Conservation (phyloP, 2,797 vertebrate species). For the Linurgus olivaceus region DNA sequence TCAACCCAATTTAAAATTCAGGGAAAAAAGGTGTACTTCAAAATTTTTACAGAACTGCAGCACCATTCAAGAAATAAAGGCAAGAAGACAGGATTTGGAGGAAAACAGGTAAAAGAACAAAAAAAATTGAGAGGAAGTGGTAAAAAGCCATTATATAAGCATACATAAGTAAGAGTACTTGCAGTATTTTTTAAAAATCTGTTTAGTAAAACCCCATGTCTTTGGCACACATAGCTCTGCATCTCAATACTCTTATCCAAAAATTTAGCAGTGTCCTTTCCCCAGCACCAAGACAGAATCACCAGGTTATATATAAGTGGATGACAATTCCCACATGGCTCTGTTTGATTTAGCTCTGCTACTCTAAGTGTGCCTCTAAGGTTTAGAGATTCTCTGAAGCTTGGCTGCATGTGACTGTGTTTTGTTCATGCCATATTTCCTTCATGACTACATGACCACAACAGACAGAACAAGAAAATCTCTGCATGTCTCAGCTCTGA, state of each 20-base stretch:
- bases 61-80: not conserved
- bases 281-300: not conserved
- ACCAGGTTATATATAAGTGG: not conserved
- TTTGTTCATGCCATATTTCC: not conserved
- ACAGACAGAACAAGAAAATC: not conserved
- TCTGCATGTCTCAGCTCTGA: not conserved
- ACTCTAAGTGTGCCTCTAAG: not conserved
- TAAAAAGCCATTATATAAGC: not conserved
- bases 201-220: not conserved
- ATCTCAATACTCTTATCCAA: fast-evolving
- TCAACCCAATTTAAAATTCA: not conserved
- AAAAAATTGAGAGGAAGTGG: not conserved
- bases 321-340: not conserved
- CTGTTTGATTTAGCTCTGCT: not conserved
- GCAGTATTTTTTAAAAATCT: not conserved
- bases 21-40: not conserved
- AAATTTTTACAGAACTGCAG: not conserved
- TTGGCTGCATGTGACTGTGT: not conserved
- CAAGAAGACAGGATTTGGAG: not conserved
- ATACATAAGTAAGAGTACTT: not conserved
- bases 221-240: not conserved
- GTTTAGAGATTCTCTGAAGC: not conserved
- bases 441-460: not conserved
- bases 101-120: not conserved
- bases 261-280: not conserved